phyloP scores from a whole-genome alignment of 2,888 invertebrate species.

The Steinernema scapterisci region DNA sequence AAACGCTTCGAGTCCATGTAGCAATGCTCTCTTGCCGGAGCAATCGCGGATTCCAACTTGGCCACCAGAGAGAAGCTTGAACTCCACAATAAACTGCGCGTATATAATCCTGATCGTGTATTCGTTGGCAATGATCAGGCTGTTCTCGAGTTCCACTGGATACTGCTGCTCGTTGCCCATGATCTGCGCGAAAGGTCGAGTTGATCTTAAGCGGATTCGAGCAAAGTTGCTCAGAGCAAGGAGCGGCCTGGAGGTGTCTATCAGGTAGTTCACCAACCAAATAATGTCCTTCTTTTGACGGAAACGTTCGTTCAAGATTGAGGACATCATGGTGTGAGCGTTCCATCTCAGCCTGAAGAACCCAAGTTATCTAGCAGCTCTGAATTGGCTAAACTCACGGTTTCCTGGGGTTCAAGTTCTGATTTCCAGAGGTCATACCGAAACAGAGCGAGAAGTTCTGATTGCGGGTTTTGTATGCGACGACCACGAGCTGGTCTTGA shows the following conservation, averaged over 20 bases:
- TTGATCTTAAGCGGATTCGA: constrained; percentile 42
- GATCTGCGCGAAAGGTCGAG: constrained; percentile 34
- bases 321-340: constrained; percentile 54
- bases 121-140: constrained; percentile 47
- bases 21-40: constrained; percentile 40
- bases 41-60: constrained; percentile 49
- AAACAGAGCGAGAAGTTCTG: constrained; percentile 7
- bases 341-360: constrained; percentile 51
- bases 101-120: constrained; percentile 50
- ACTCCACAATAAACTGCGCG: constrained; percentile 52
- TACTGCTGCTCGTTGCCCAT: constrained; percentile 38
- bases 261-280: constrained; percentile 50
- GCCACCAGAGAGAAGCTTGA: constrained; percentile 48
- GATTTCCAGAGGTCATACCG: constrained; percentile 3
- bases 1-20: constrained; percentile 48
- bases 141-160: constrained; percentile 44
- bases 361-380: background rate
- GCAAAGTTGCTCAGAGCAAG: constrained; percentile 47
- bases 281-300: constrained; percentile 49
- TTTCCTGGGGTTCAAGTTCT: background rate
- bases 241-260: constrained; percentile 42
- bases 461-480: constrained; percentile 48
- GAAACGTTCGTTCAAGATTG: constrained; percentile 47
- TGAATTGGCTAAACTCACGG: background rate
- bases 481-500: constrained; percentile 54